Percentiles rank a stretch among this genome's conserved stretches.
Evolutionary conservation across 2,113 vertebrate species (phyloP).

Genomic region (Prolemur simus): DNA sequence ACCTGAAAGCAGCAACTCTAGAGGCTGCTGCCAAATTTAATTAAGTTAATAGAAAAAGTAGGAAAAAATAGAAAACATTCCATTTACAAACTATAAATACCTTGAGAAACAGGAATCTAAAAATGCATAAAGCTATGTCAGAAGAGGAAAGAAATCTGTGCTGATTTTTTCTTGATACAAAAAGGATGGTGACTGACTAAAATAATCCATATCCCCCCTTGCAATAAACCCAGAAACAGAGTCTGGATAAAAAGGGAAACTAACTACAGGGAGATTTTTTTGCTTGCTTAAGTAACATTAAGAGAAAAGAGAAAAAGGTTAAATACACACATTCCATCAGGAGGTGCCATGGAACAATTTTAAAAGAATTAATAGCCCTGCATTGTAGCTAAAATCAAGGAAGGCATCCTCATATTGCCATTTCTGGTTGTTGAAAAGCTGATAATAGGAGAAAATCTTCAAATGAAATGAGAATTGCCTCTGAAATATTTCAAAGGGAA

Average conservation of each 20-base stretch:
- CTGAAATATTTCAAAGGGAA: slow-evolving; percentile 29
- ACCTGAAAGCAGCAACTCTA: not conserved
- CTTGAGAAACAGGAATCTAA: not conserved
- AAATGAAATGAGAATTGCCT: not conserved
- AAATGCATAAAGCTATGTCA: not conserved
- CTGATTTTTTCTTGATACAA: not conserved
- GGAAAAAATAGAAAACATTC: not conserved
- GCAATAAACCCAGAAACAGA: not conserved
- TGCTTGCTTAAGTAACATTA: not conserved
- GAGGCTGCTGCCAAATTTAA: not conserved
- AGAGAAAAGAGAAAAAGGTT: not conserved
- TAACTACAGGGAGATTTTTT: not conserved
- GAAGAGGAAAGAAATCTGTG: not conserved
- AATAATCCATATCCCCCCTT: not conserved
- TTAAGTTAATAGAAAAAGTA: not conserved
- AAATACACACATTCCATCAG: not conserved
- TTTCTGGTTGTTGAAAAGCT: not conserved
- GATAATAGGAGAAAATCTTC: not conserved
- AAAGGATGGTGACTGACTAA: not conserved
- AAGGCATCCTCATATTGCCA: not conserved
- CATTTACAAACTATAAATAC: not conserved
- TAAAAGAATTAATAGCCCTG: not conserved
- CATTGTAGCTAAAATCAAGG: not conserved
- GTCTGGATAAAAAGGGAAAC: not conserved
- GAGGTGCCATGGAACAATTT: not conserved